Evolutionary conservation across 2,888 invertebrate genomes (phyloP), one percentile per base, ranked within the genome.

Genomic region (Ectemnius continuus): DNA sequence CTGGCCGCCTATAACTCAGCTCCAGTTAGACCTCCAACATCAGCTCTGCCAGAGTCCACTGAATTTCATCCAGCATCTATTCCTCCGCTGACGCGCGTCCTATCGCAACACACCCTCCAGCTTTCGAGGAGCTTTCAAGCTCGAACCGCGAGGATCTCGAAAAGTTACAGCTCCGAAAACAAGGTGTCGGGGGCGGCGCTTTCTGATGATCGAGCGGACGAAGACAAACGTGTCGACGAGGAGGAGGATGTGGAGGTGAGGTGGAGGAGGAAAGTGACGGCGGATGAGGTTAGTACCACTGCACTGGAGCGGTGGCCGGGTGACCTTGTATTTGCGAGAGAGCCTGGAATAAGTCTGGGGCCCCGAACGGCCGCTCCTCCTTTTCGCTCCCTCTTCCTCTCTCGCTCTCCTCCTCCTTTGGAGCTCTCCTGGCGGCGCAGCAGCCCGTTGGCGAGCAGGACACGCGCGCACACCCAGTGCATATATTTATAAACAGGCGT

Each of bases 281-380:
- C 63, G 71, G 70, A 67, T 73, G 84, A 87, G 88, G 87, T 87
- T 85, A 87, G 87, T 87, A 86, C 84, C 86, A 86, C 74, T 82
- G 87, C 86, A 85, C 67, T 76, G 87, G 87, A 82, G 84, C 88
- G 85, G 83, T 87, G 88, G 87, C 89, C 89, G 86, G 86, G 85
- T 90, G 89, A 90, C 90, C 90, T 90, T 90, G 90, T 85, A 82
- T 81, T 82, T 81, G 85, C 84, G 86, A 52, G 52, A 52, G 52
- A 84, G 74, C 61, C 71, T 73, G 73, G 73, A 67, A 76, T 79
- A 81, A 78, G 78, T 78, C 78, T 80, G 82, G 36, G 36, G 36
- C 36, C 36, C 23, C 36, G 79, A 80, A 73, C 85, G 81, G 82
- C 59, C 73, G 65, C 63, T 59, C 63, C 73, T 69, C 75, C 76